Evolutionary conservation across 2,797 vertebrate species (phyloP).

Genomic region (Benthosema pterotum): DNA sequence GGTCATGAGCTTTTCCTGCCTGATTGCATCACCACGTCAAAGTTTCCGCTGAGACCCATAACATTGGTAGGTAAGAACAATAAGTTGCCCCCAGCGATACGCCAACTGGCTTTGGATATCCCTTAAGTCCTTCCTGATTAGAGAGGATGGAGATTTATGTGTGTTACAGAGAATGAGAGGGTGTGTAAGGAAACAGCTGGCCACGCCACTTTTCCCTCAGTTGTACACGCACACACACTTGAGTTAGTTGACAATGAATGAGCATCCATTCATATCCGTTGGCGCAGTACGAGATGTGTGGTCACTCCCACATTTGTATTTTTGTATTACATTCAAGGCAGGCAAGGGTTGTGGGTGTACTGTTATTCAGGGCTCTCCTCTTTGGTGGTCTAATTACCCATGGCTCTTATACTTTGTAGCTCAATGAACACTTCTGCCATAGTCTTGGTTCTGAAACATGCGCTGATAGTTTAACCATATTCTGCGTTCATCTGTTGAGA

Average conservation of each 20-base stretch:
- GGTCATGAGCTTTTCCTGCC: conserved; percentile 51
- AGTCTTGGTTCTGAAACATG: conserved; percentile 11
- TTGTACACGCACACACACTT: neutral
- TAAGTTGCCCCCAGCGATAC: conserved; percentile 24
- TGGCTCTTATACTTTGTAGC: conserved; percentile 14
- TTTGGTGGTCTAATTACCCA: conserved; percentile 53
- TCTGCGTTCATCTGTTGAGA: conserved; percentile 33
- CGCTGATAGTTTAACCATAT: conserved; percentile 28
- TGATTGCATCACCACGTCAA: conserved; percentile 52
- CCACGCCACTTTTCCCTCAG: conserved; percentile 4
- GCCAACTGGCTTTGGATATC: conserved; percentile 31
- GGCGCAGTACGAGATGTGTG: neutral
- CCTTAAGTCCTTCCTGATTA: conserved; percentile 50
- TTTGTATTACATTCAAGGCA: neutral
- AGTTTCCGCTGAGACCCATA: conserved; percentile 13
- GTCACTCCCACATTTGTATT: neutral
- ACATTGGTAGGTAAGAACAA: conserved; percentile 50
- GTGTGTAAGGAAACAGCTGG: conserved; percentile 60
- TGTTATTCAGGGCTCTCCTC: conserved; percentile 14
- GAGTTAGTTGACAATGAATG: neutral
- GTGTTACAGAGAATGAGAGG: conserved; percentile 19
- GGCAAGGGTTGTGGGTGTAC: too few relatives aligned
- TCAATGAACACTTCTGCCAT: conserved; percentile 12
- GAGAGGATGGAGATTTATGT: conserved; percentile 38
- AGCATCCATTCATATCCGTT: conserved; percentile 16